A percentile compares a stretch with the other conserved stretches of the same genome.
These are phyloP conservation scores for Propsilocerus akamusi DNA, from an alignment of 1,140 invertebrate species.

Conservation along the genomic window DNA sequence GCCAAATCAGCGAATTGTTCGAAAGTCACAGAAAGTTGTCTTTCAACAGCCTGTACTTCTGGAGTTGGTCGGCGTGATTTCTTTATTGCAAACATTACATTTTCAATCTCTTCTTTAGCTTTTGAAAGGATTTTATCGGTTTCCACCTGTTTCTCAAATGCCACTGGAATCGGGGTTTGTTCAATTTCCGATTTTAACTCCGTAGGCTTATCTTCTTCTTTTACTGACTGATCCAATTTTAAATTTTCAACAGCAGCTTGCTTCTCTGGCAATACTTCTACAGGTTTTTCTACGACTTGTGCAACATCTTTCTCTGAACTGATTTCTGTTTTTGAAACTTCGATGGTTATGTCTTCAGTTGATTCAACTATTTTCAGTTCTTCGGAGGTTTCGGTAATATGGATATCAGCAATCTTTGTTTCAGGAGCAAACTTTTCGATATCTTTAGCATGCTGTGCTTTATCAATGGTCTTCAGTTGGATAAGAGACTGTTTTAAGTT, in stretches of 20 bases:
- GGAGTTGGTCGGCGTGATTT: background rate
- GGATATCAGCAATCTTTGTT: background rate
- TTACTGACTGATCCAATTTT: constrained; percentile 3
- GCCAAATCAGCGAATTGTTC: background rate
- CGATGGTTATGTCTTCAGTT: constrained; percentile 7
- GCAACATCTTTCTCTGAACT: constrained; percentile 8
- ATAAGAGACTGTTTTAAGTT: background rate
- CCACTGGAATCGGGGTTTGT: background rate
- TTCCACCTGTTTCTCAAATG: constrained; percentile 3
- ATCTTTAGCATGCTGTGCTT: too few species aligned
- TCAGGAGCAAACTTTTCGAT: too few species aligned
- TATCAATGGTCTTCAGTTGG: background rate
- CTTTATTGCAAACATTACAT: background rate
- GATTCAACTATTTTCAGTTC: constrained; percentile 5
- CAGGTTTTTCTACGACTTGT: constrained; percentile 6
- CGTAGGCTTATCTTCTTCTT: constrained; percentile 3
- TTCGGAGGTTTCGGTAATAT: background rate
- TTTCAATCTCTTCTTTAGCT: background rate
- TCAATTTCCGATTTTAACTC: background rate
- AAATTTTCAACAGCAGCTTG: constrained; percentile 5
- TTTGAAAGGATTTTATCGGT: constrained; percentile 5
- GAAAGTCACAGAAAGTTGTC: background rate
- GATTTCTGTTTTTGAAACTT: constrained; percentile 8
- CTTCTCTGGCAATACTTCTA: constrained; percentile 6
- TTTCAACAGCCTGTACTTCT: constrained; percentile 5